phyloP scores from a whole-genome alignment of 2,888 invertebrate genomes.

The Terebella lapidaria region DNA sequence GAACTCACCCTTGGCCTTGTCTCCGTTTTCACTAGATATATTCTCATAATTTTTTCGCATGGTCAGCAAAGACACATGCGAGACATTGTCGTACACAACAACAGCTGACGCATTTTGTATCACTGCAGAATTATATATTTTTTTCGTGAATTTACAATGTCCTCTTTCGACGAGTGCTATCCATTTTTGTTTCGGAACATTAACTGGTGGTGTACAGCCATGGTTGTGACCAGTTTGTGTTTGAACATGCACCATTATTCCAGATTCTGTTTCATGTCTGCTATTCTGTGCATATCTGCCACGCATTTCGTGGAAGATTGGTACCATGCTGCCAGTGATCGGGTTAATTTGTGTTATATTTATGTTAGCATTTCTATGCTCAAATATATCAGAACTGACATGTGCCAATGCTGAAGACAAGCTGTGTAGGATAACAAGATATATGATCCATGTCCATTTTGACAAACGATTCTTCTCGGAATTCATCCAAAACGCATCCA shows the following conservation, averaged over 20 bases:
- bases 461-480: too few relatives aligned
- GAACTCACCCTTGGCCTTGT: too few relatives aligned
- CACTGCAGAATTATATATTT: constrained; percentile 70
- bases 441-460: too few relatives aligned
- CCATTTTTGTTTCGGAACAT: constrained; percentile 61
- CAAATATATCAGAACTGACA: background rate
- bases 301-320: constrained; percentile 11
- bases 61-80: background rate
- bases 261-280: constrained; percentile 61
- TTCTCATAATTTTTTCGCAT: background rate
- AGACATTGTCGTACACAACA: constrained; percentile 71
- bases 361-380: background rate
- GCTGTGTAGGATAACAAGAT: too few relatives aligned
- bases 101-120: constrained; percentile 72
- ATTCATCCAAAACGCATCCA: too few relatives aligned
- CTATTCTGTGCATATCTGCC: constrained; percentile 60
- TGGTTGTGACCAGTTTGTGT: constrained; percentile 54
- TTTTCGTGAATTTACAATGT: constrained; percentile 75
- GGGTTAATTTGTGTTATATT: constrained; percentile 10
- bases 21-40: too few relatives aligned
- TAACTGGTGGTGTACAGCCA: constrained; percentile 45
- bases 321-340: constrained; percentile 7
- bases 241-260: constrained; percentile 69
- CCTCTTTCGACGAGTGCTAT: constrained; percentile 76
- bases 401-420: background rate